Percentiles rank a stretch among this genome's conserved stretches.
Conservation (phyloP, 2,888 invertebrate genomes). For the Apodemia hepburni region DNA sequence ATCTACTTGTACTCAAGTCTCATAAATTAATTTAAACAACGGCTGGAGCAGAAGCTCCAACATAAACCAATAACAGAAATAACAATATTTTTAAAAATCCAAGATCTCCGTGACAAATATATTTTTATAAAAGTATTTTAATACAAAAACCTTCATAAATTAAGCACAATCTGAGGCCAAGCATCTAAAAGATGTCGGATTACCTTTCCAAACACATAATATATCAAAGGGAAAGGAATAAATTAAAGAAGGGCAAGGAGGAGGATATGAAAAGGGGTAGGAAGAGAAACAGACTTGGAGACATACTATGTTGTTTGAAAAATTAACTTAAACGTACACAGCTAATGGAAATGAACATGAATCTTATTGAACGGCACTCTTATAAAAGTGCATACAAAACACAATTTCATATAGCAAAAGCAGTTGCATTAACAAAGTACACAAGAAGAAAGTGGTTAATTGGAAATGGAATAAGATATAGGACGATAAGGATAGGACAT, state of each 20-base stretch:
- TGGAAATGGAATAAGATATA: too few relatives aligned
- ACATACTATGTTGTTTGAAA: too few relatives aligned
- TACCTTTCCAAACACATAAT: neutral
- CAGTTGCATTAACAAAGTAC: too few relatives aligned
- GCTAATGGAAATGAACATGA: too few relatives aligned
- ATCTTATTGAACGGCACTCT: too few relatives aligned
- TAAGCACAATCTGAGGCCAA: neutral
- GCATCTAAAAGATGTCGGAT: neutral
- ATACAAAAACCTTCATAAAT: neutral
- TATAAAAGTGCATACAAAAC: too few relatives aligned
- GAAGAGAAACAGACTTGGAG: neutral
- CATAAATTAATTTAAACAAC: slow-evolving; percentile 57
- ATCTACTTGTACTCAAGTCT: slow-evolving; percentile 57
- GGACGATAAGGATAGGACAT: too few relatives aligned
- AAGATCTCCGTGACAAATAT: neutral
- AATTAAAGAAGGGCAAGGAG: neutral
- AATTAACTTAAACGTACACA: too few relatives aligned
- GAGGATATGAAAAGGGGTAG: neutral
- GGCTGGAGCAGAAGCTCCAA: slow-evolving; percentile 25
- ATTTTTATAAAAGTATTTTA: neutral
- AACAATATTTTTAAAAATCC: neutral
- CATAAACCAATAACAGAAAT: slow-evolving; percentile 33
- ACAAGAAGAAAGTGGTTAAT: too few relatives aligned
- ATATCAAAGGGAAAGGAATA: neutral
- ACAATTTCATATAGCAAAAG: too few relatives aligned